A percentile compares a stretch with the other conserved stretches of the same genome.
These are phyloP conservation scores for Lasiurus borealis DNA, from an alignment of 2,113 vertebrate genomes.

Conservation along the genomic window DNA sequence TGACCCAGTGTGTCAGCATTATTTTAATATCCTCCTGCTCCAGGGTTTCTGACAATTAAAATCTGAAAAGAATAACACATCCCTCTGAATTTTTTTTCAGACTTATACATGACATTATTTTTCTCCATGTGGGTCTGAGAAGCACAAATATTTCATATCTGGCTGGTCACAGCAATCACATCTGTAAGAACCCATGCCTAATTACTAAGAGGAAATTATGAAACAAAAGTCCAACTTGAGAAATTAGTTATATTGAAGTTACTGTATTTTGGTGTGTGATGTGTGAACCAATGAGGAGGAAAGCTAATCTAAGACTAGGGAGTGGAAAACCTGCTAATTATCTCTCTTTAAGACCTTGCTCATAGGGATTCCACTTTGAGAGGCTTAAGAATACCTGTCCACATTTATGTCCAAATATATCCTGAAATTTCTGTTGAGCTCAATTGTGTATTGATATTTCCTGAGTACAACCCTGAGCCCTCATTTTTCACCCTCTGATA, in stretches of 20 bases:
- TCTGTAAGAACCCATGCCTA: neutral
- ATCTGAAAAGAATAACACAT: neutral
- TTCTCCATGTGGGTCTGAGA: neutral
- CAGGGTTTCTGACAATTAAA: neutral
- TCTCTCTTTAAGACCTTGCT: neutral
- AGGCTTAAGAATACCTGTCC: neutral
- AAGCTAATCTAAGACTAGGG: neutral
- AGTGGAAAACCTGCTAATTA: neutral
- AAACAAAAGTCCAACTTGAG: neutral
- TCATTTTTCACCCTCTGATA: neutral
- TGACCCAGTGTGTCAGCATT: neutral
- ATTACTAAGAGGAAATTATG: neutral
- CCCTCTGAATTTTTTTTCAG: neutral
- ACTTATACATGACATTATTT: neutral
- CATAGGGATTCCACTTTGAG: neutral
- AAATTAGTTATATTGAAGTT: neutral
- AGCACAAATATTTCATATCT: neutral
- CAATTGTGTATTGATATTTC: neutral
- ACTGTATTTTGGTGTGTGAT: neutral
- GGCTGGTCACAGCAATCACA: neutral
- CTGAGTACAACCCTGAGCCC: neutral
- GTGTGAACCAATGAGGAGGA: fast-evolving
- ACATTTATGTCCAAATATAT: neutral
- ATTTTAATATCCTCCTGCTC: neutral
- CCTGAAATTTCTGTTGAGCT: neutral